Base-by-base conservation (phyloP, 2,797 vertebrate genomes). In the Epinephelus malabaricus region DNA sequence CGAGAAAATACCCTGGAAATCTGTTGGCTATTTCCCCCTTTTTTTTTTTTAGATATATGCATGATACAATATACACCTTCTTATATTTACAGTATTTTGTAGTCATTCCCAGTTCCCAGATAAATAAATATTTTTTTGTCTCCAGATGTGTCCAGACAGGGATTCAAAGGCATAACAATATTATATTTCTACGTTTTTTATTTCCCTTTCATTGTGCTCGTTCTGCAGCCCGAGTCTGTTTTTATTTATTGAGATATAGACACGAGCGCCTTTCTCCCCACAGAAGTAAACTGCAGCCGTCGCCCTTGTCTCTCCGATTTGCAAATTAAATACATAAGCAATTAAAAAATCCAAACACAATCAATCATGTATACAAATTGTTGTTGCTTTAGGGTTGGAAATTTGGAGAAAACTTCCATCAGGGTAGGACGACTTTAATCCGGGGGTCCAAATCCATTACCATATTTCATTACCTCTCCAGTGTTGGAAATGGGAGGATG, bases 301-400 rank as follows among this genome's bases (percentile, higher is more conserved):
- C 79, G 75, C 84, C 84, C 81, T 81, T 82, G 88, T 91, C 86
- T 93, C 75, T 83, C 66, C 75, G 83, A 89, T 91, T 94, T 91
- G 91, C 91, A 94, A 95, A 95, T 94, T 93, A 94, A 95, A 95
- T 92, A 92, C 90, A 92, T 82, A 92, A 92, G 92, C 92, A 95
- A 93, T 93, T 94, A 92, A 94, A 94, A 93, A 91, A 91, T 67
- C 88, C 90, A 92, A 95, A 94, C 94, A 94, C 92, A 93, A 88
- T 89, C 92, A 94, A 94, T 93, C 91, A 94, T 94, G 93, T 94
- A 94, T 90, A 94, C 92, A 95, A 94, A 92, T 93, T 92, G 91
- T 92, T 94, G 92, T 94, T 89, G 93, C 92, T 94, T 91, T 92
- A 94, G 92, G 92, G 88, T 94, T 86, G 76, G 79, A 89, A 94